phyloP scores from a whole-genome alignment of 2,888 invertebrate species.

The Apodemia mormo region DNA sequence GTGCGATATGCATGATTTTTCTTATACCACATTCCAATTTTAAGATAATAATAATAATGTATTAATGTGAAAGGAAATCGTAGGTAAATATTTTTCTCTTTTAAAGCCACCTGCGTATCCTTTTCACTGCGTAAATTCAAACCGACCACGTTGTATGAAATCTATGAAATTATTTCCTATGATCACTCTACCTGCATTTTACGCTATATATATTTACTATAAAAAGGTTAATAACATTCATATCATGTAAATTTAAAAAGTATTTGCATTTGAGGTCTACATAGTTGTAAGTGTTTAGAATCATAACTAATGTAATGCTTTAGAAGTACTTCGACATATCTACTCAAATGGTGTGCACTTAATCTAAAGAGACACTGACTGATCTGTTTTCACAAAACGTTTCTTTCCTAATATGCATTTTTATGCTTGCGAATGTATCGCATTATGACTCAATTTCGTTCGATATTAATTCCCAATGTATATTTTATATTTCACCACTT shows the following conservation, averaged over 20 bases:
- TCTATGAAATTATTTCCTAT: constrained; percentile 31
- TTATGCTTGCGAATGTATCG: constrained; percentile 45
- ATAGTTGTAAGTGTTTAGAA: constrained; percentile 78
- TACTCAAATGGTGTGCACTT: constrained; percentile 71
- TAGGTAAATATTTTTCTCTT: constrained; percentile 18
- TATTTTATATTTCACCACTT: constrained; percentile 62
- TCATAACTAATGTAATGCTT: constrained; percentile 80
- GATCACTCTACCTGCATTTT: constrained; percentile 61
- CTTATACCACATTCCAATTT: constrained; percentile 74
- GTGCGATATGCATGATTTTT: constrained; percentile 78
- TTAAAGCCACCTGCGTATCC: constrained; percentile 2
- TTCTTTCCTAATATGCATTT: constrained; percentile 73
- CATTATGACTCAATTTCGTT: constrained; percentile 23
- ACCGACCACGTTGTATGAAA: constrained; percentile 16
- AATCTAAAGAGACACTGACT: constrained; percentile 54
- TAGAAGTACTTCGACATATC: constrained; percentile 80
- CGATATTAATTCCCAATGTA: constrained; percentile 40
- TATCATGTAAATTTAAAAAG: constrained; percentile 81
- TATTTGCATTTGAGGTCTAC: constrained; percentile 82
- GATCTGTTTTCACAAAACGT: constrained; percentile 46
- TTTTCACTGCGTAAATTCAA: not conserved
- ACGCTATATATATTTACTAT: constrained; percentile 61
- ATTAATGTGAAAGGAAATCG: not conserved
- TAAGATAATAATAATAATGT: constrained; percentile 40
- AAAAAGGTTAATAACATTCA: constrained; percentile 80